Conservation (phyloP, 2,797 vertebrate species). For the Tinamus major region DNA sequence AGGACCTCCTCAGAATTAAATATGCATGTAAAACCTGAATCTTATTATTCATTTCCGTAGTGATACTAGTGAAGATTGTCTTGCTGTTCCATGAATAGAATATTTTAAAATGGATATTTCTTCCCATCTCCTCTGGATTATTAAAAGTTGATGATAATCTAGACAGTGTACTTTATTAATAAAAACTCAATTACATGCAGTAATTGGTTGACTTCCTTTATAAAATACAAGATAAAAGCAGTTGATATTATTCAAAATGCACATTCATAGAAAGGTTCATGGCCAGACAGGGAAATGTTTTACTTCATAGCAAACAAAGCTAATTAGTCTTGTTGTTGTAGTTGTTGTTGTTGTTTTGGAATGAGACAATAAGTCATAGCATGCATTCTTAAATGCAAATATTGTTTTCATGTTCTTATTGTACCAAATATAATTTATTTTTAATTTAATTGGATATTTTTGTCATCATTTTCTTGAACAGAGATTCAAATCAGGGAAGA, state of each 20-base stretch:
- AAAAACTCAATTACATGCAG: neutral
- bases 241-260: neutral
- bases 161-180: neutral
- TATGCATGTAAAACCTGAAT: neutral
- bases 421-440: neutral
- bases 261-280: accelerated
- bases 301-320: neutral
- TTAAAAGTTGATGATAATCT: neutral
- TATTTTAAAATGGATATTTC: neutral
- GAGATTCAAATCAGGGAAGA: neutral
- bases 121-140: neutral
- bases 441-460: neutral
- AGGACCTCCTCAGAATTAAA: neutral
- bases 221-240: neutral
- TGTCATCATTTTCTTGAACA: neutral
- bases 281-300: neutral
- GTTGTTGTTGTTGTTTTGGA: neutral
- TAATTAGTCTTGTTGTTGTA: neutral
- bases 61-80: neutral
- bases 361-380: neutral
- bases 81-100: neutral
- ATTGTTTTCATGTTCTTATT: neutral
- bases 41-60: neutral
- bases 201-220: neutral
- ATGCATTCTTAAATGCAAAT: neutral